Conservation (phyloP, 2,113 vertebrate species). For the Azemiops feae region DNA sequence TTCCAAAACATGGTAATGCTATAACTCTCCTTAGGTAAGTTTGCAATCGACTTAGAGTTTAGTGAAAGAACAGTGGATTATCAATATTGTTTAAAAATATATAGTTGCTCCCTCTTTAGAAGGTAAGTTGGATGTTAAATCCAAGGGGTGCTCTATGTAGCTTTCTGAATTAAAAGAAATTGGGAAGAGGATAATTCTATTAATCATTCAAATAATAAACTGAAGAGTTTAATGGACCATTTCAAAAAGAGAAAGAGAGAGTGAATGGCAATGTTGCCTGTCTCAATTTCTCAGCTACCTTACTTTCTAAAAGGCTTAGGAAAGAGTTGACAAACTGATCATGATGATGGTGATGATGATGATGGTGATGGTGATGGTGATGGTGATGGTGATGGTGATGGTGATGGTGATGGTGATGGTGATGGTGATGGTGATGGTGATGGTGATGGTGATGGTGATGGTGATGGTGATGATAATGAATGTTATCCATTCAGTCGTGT, state of each 20-base stretch:
- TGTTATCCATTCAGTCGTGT: neutral
- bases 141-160: neutral
- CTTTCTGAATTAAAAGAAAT: neutral
- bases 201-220: neutral
- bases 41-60: neutral
- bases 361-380: neutral
- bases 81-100: neutral
- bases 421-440: too few species aligned
- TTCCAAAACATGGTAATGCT: neutral
- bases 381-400: too few species aligned
- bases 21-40: neutral
- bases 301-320: neutral
- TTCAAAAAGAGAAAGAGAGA: neutral
- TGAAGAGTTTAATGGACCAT: neutral
- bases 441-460: neutral
- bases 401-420: neutral
- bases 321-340: neutral
- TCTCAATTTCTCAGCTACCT: neutral
- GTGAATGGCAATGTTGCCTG: neutral
- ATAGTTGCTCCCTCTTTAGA: neutral
- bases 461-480: neutral
- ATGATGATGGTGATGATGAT: too few species aligned
- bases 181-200: neutral
- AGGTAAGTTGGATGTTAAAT: neutral
- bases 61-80: neutral